These are phyloP conservation scores for Polydesmus complanatus DNA, from an alignment of 2,888 invertebrate species.

Conservation along the genomic window DNA sequence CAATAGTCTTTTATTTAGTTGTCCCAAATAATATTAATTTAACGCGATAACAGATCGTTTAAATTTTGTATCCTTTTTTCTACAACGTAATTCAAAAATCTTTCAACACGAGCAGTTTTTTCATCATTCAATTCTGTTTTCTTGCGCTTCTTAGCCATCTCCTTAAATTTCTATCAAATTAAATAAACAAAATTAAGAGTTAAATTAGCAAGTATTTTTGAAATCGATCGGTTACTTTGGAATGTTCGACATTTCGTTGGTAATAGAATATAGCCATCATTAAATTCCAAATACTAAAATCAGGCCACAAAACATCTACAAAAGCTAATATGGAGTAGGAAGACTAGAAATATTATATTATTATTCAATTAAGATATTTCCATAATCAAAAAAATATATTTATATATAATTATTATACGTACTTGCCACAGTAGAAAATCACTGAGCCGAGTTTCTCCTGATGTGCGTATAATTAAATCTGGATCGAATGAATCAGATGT, in stretches of 20 bases:
- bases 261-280: constrained; percentile 72
- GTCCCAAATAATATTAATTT: not conserved
- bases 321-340: constrained; percentile 71
- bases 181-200: too few relatives aligned
- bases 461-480: constrained; percentile 83
- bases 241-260: constrained; percentile 38
- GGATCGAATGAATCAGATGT: constrained; percentile 60
- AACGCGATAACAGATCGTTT: not conserved
- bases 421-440: constrained; percentile 96
- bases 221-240: not conserved
- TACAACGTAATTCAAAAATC: not conserved
- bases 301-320: constrained; percentile 86
- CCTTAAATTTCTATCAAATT: not conserved
- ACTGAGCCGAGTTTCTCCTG: constrained; percentile 83
- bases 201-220: not conserved
- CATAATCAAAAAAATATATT: not conserved
- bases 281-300: constrained; percentile 84
- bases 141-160: not conserved
- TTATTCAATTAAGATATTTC: too few relatives aligned
- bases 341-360: constrained; percentile 38
- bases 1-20: too few relatives aligned
- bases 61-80: not conserved
- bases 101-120: not conserved
- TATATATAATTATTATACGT: constrained; percentile 22
- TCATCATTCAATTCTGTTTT: not conserved